Conservation (phyloP, 2,888 invertebrate species). For the Ceratothoa steindachneri region DNA sequence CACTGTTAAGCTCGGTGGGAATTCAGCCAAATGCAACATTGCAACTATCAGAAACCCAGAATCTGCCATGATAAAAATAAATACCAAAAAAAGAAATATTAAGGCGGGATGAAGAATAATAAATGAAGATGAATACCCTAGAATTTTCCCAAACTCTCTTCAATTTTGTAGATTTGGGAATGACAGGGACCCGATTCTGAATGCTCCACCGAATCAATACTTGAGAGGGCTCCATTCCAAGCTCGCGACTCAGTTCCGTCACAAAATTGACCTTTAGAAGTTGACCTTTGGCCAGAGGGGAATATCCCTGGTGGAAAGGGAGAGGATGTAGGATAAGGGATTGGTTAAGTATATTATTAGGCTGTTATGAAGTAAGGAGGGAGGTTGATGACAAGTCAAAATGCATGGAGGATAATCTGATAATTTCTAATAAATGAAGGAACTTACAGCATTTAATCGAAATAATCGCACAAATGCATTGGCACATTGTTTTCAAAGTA, state of each 20-base stretch:
- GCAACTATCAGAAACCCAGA: too few species aligned
- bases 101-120: too few species aligned
- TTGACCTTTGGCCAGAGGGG: conserved; percentile 53
- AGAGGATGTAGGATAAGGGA: neutral
- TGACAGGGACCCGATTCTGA: conserved; percentile 52
- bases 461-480: too few species aligned
- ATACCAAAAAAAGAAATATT: too few species aligned
- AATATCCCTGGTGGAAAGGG: conserved; percentile 51
- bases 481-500: too few species aligned
- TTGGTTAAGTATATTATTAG: neutral
- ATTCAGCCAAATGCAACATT: too few species aligned
- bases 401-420: neutral
- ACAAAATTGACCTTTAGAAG: conserved; percentile 50
- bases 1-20: too few species aligned
- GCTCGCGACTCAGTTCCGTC: conserved; percentile 49
- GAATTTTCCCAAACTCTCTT: conserved; percentile 52
- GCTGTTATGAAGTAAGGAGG: too few species aligned
- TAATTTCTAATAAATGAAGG: too few species aligned
- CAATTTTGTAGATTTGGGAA: conserved; percentile 53
- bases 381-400: too few species aligned
- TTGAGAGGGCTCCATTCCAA: conserved; percentile 52
- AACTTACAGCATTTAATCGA: too few species aligned
- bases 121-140: conserved; percentile 48
- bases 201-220: conserved; percentile 53
- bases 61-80: too few species aligned